A percentile compares a stretch with the other conserved stretches of the same genome.
phyloP scores from a whole-genome alignment of 92 coral and sea anemone species.

The Scolanthus callimorphus region DNA sequence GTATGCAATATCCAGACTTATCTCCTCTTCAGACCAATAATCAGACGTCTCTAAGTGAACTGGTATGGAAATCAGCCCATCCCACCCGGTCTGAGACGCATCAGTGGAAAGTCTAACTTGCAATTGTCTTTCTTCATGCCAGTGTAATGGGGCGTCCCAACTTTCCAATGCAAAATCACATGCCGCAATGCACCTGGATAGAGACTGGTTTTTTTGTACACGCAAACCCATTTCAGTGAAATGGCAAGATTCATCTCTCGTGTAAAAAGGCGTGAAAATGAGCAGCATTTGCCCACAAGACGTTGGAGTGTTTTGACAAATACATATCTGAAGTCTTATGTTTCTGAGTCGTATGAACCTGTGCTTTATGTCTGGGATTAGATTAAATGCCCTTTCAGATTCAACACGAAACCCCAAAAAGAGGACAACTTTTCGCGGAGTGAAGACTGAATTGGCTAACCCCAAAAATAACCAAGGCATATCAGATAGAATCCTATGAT shows the following conservation, averaged over 20 bases:
- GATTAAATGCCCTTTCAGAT: conserved; percentile 16
- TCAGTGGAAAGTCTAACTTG: conserved; percentile 25
- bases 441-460: conserved; percentile 7
- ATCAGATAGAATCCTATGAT: conserved; percentile 21
- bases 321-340: not conserved
- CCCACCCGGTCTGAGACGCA: conserved; percentile 14
- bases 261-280: conserved; percentile 10
- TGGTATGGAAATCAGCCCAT: too few species aligned
- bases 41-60: not conserved
- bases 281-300: conserved; percentile 32
- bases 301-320: conserved; percentile 27
- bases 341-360: conserved; percentile 18
- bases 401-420: conserved; percentile 22
- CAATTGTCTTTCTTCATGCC: conserved; percentile 25
- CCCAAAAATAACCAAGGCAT: conserved; percentile 27
- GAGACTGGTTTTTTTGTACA: too few species aligned
- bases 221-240: too few species aligned
- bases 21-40: too few species aligned
- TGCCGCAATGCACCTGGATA: conserved; percentile 1
- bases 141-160: conserved; percentile 18
- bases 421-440: conserved; percentile 10
- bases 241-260: too few species aligned
- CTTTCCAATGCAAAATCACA: conserved; percentile 22
- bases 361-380: conserved; percentile 17
- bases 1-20: too few species aligned